phyloP scores from a whole-genome alignment of 2,888 invertebrate species.

The Watsonalla binaria region DNA sequence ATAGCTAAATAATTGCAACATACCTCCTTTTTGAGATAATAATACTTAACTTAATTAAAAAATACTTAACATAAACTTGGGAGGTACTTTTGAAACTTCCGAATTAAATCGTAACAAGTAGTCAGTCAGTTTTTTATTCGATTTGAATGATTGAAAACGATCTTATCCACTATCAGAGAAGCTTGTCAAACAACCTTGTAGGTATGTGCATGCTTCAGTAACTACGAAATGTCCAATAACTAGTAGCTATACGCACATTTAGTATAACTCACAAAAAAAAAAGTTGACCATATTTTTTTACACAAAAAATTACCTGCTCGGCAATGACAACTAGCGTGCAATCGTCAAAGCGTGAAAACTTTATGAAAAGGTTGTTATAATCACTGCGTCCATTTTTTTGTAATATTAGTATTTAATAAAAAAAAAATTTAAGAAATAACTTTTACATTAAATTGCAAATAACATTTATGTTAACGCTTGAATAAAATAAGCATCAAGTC shows the following conservation, averaged over 20 bases:
- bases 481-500: too few species aligned
- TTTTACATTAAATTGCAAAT: too few species aligned
- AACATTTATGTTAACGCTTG: too few species aligned
- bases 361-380: too few species aligned
- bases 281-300: neutral
- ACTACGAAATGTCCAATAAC: slow-evolving; percentile 47
- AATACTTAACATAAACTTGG: too few species aligned
- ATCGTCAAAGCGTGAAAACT: neutral
- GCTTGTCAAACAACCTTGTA: slow-evolving; percentile 58
- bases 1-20: too few species aligned
- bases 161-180: slow-evolving; percentile 31
- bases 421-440: too few species aligned
- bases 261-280: slow-evolving; percentile 3
- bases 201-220: slow-evolving; percentile 47
- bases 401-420: too few species aligned
- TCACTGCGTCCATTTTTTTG: too few species aligned
- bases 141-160: slow-evolving; percentile 38
- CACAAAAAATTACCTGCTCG: neutral
- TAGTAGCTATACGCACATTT: slow-evolving; percentile 24
- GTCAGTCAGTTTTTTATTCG: slow-evolving; percentile 22
- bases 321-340: neutral
- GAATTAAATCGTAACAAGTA: neutral
- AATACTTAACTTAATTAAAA: too few species aligned
- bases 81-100: too few species aligned
- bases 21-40: too few species aligned